Percentiles rank a stretch among this genome's conserved stretches.
These are phyloP conservation scores for Peribatodes rhomboidaria DNA, from an alignment of 2,888 invertebrate species.

Conservation along the genomic window DNA sequence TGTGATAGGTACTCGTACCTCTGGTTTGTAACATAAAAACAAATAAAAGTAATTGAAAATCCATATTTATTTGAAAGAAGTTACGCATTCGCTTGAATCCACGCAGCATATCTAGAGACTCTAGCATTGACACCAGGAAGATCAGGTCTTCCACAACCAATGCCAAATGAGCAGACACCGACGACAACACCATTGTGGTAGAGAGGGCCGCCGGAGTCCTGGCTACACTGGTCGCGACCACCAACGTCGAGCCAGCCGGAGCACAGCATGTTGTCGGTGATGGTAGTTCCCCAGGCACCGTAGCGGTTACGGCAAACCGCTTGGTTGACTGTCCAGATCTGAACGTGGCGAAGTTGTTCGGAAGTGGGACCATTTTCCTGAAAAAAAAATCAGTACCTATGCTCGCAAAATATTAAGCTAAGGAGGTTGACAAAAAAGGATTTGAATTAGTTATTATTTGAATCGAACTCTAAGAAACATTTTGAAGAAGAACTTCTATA, in stretches of 20 bases:
- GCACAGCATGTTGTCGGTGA: conserved; percentile 57
- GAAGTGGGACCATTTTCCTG: conserved; percentile 46
- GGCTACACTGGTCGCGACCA: conserved; percentile 54
- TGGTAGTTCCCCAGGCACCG: conserved; percentile 1
- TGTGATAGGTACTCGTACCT: too few species aligned
- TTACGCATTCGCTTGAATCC: conserved; percentile 60
- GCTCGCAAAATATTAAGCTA: not conserved
- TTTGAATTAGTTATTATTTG: too few species aligned
- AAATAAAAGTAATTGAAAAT: conserved; percentile 5
- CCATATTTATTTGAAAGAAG: conserved; percentile 5
- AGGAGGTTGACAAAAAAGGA: too few species aligned
- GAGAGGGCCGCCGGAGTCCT: conserved; percentile 55
- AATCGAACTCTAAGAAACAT: too few species aligned
- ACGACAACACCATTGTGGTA: conserved; percentile 54
- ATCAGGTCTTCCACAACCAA: conserved; percentile 49
- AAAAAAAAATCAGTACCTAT: conserved; percentile 46
- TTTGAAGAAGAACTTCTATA: too few species aligned
- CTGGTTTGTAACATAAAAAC: not conserved
- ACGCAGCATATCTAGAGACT: conserved; percentile 55
- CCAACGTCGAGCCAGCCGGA: conserved; percentile 46
- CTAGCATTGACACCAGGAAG: conserved; percentile 62
- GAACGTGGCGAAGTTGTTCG: conserved; percentile 58
- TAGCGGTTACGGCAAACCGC: conserved; percentile 47
- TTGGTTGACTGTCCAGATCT: conserved; percentile 59
- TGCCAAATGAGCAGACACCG: conserved; percentile 62